A percentile compares a stretch with the other conserved stretches of the same genome.
Evolutionary conservation across 2,888 invertebrate genomes (phyloP).

Genomic region (Ypsolopha scabrella): DNA sequence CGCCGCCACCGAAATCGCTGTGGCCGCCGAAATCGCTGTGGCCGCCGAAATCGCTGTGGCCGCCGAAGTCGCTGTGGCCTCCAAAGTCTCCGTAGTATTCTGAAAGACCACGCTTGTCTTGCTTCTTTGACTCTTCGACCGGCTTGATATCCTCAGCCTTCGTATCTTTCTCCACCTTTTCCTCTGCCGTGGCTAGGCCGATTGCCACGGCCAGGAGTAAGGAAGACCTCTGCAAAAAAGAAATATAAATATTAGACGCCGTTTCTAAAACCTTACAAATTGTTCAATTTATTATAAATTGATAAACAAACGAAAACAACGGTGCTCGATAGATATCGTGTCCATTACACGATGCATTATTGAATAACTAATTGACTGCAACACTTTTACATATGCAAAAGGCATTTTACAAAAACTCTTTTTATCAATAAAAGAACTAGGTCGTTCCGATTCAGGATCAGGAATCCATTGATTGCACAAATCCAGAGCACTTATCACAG

Average conservation of each 20-base stretch:
- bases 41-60: conserved; percentile 21
- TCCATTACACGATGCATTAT: too few species aligned
- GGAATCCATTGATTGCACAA: neutral
- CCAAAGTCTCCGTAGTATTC: conserved; percentile 57
- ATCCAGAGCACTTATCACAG: neutral
- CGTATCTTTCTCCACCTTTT: conserved; percentile 54
- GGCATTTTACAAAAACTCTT: too few species aligned
- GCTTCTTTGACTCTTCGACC: conserved; percentile 60
- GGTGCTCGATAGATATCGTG: too few species aligned
- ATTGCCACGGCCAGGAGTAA: conserved; percentile 65
- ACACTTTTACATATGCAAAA: too few species aligned
- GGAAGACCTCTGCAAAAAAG: conserved; percentile 47
- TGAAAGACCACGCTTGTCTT: conserved; percentile 68
- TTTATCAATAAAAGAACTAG: neutral
- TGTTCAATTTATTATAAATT: too few species aligned
- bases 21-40: conserved; percentile 15
- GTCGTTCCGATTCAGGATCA: neutral
- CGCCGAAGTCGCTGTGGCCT: conserved; percentile 25
- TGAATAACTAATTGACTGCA: too few species aligned
- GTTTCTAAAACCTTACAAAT: too few species aligned
- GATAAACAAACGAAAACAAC: too few species aligned
- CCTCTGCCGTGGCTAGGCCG: conserved; percentile 69
- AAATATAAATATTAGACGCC: neutral
- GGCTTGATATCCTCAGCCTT: conserved; percentile 53
- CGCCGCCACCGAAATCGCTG: conserved; percentile 23